Evolutionary conservation across 2,888 invertebrate species (phyloP), one percentile per base, ranked within the genome.

Genomic region (Xanthostigma xanthostigma): DNA sequence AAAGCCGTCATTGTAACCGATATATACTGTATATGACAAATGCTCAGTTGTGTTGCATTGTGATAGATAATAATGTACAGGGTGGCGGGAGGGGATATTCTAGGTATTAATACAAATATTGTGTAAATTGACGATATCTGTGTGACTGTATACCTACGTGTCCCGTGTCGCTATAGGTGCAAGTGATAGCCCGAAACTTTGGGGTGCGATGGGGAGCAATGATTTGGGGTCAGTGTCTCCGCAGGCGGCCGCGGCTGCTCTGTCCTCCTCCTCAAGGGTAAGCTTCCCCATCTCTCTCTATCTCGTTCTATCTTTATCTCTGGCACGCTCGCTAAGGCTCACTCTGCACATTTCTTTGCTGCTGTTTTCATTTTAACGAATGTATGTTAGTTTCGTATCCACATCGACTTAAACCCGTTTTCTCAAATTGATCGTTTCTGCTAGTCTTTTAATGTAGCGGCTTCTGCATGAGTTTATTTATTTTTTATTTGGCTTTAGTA

Each of bases 241-340:
- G 57, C 70, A 70, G 63, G 66, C 68, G 59, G 65, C 68, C 44
- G 49, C 47, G 44, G 46, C 46, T 48, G 62, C 65, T 64, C 64
- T 66, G 65, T 66, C 67, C 65, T 73, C 73, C 69, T 74, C 75
- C 69, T 74, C 75, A 69, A 75, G 76, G 75, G 76, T 76, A 75
- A 75, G 75, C 27, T 27, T 27, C 65, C 60, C 55, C 57, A 52
- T 56, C 53, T 60, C 60, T 60, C 58, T 53, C 56, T 58, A 53
- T 60, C 60, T 61, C 61, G 56, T 58, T 58, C 55, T 54, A 46
- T 57, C 56, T 58, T 27, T 27, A 27, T 27, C 27, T 27, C 27
- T 27, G 27, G 3, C 42, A 39, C 41, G 41, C 17, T 49, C 33
- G 39, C 14, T 49, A 42, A 34, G n/a, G 33, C 59, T 60, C 59